phyloP scores from a whole-genome alignment of 2,888 invertebrate genomes.

The Cremastinae sp. region DNA sequence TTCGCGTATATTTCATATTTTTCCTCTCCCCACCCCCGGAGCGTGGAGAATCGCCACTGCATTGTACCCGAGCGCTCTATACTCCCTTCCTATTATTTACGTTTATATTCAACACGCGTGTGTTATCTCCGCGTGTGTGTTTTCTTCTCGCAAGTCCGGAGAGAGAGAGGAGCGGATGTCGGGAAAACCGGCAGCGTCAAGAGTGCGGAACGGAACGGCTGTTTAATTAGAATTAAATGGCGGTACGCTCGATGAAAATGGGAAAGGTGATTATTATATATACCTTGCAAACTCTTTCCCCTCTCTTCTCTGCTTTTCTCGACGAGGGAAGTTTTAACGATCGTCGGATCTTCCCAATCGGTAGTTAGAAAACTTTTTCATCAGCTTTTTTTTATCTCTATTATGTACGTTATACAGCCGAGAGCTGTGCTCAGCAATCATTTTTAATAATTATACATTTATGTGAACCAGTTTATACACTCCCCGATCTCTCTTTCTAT shows the following conservation, averaged over 20 bases:
- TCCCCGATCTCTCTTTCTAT: neutral
- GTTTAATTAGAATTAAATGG: constrained; percentile 60
- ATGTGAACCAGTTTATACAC: neutral
- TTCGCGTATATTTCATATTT: constrained; percentile 39
- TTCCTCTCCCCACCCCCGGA: constrained; percentile 39
- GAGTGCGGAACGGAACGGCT: constrained; percentile 59
- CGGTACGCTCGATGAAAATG: constrained; percentile 56
- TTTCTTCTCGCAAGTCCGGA: constrained; percentile 18
- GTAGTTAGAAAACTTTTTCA: constrained; percentile 36
- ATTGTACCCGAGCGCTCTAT: constrained; percentile 3
- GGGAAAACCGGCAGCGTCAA: constrained; percentile 58
- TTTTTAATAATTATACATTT: constrained; percentile 43
- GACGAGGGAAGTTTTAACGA: constrained; percentile 40
- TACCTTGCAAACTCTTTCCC: constrained; percentile 1
- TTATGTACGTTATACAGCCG: neutral
- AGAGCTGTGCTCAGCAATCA: constrained; percentile 3
- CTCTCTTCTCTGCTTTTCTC: neutral
- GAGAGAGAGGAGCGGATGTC: constrained; percentile 59
- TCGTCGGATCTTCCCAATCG: constrained; percentile 38
- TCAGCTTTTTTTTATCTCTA: constrained; percentile 18
- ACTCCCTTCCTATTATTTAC: constrained; percentile 4
- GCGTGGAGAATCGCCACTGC: constrained; percentile 50
- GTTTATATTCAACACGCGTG: neutral
- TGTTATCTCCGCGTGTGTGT: neutral
- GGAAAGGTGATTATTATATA: constrained; percentile 54